These are phyloP conservation scores for Liolophura sinensis DNA, from an alignment of 1,140 invertebrate species.

Conservation along the genomic window DNA sequence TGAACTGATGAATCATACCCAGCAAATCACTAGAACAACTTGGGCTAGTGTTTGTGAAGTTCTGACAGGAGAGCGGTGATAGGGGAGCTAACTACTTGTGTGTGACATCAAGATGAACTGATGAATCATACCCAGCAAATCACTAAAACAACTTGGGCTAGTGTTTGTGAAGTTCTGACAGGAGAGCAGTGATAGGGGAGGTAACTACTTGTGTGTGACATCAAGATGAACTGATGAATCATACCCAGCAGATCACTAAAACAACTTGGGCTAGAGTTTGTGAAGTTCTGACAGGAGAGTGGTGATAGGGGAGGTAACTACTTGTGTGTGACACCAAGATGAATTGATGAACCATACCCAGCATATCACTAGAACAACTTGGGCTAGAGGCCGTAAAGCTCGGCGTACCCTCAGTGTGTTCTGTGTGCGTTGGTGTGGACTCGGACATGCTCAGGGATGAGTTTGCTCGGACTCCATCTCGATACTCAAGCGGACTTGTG, in stretches of 20 bases:
- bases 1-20: constrained; percentile 25
- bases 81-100: no score
- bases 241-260: constrained; percentile 54
- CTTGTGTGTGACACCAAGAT: no score
- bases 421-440: constrained; percentile 92
- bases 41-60: constrained; percentile 91
- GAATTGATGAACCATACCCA: constrained; percentile 30
- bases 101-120: no score
- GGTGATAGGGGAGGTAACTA: no score
- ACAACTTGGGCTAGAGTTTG: constrained; percentile 78
- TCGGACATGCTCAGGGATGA: constrained; percentile 78
- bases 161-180: constrained; percentile 91
- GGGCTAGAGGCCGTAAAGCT: constrained; percentile 92
- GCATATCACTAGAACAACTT: constrained; percentile 56
- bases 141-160: constrained; percentile 65
- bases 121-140: constrained; percentile 51
- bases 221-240: neutral
- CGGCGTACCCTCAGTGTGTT: constrained; percentile 82
- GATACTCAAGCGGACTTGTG: no score
- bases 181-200: no score
- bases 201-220: no score
- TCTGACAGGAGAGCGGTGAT: no score
- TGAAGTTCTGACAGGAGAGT: constrained; percentile 48
- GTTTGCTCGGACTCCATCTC: no score
- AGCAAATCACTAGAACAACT: constrained; percentile 56